A percentile compares a stretch with the other conserved stretches of the same genome.
phyloP scores from a whole-genome alignment of 2,888 invertebrate genomes.

The Polymixis lichenea region DNA sequence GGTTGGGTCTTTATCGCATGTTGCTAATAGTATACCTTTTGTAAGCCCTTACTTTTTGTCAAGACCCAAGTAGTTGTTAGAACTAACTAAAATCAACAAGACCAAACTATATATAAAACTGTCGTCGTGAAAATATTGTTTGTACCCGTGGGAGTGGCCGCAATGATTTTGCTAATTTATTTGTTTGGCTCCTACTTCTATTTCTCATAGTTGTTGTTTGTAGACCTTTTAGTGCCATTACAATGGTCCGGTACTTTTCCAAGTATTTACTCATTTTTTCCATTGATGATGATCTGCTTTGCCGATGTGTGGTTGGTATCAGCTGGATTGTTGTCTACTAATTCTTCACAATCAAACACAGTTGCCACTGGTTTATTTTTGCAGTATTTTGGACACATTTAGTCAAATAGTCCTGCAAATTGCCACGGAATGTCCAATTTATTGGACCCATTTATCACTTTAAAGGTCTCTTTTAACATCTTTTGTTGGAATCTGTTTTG shows the following conservation, averaged over 20 bases:
- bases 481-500: slow-evolving; percentile 15
- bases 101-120: background rate
- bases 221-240: slow-evolving; percentile 2
- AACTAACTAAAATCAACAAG: slow-evolving; percentile 23
- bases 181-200: slow-evolving; percentile 18
- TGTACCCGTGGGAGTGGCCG: background rate
- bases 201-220: slow-evolving; percentile 15
- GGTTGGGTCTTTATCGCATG: background rate
- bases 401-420: background rate
- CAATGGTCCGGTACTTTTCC: slow-evolving; percentile 2
- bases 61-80: background rate
- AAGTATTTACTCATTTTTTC: background rate
- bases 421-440: background rate
- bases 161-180: slow-evolving; percentile 1
- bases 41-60: background rate
- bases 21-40: background rate
- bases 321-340: background rate
- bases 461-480: slow-evolving; percentile 5
- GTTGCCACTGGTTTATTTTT: background rate
- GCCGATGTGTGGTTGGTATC: background rate
- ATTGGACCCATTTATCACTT: slow-evolving; percentile 4
- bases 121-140: background rate
- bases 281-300: background rate
- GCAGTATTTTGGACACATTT: background rate
- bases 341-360: background rate